These are phyloP conservation scores for Heliconius hewitsoni DNA, from an alignment of 1,140 invertebrate species.

Conservation along the genomic window DNA sequence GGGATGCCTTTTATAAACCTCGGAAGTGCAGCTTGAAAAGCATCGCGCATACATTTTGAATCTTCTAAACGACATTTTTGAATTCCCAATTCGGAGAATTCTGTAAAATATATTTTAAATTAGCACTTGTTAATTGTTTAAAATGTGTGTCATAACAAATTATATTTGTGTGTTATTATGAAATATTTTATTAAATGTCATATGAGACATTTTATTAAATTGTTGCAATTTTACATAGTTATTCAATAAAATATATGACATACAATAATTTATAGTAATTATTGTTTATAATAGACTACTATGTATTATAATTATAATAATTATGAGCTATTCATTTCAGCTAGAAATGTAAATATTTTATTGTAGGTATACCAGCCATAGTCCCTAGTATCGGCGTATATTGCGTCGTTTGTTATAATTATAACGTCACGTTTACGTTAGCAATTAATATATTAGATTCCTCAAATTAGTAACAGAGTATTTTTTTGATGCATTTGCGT, in stretches of 20 bases:
- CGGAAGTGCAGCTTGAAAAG: slow-evolving; percentile 52
- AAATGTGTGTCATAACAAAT: no score
- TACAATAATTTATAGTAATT: neutral
- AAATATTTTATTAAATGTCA: no score
- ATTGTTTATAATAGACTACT: neutral
- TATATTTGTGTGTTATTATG: no score
- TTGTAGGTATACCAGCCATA: neutral
- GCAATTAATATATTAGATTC: no score
- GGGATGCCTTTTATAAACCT: slow-evolving; percentile 51
- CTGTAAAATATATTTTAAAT: neutral
- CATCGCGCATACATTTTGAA: slow-evolving; percentile 43
- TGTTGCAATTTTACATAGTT: neutral
- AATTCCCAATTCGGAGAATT: slow-evolving; percentile 38
- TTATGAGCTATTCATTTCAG: no score
- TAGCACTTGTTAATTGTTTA: no score
- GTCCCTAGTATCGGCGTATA: no score
- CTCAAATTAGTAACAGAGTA: no score
- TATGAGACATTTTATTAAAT: neutral
- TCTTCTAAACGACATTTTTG: slow-evolving; percentile 57
- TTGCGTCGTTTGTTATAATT: no score
- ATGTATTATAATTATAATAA: no score
- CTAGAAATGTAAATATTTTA: neutral
- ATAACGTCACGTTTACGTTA: no score
- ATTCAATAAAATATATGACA: neutral
- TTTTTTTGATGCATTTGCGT: no score